A percentile compares a stretch with the other conserved stretches of the same genome.
Conservation (phyloP, 1,140 invertebrate species). For the Psix sp. region DNA sequence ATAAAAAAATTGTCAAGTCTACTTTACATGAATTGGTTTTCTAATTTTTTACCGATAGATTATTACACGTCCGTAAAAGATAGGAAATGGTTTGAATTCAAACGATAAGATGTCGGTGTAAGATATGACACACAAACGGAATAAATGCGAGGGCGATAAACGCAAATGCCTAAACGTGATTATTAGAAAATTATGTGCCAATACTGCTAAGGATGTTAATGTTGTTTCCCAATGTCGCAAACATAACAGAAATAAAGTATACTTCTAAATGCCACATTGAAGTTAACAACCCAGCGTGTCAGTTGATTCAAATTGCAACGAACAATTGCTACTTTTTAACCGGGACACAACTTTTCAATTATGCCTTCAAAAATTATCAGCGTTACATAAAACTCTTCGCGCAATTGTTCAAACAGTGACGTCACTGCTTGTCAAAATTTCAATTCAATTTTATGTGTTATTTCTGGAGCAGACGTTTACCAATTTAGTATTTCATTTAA, state of each 20-base stretch:
- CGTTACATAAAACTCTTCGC: slow-evolving; percentile 13
- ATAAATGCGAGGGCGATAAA: slow-evolving; percentile 56
- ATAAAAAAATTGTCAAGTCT: too few species aligned
- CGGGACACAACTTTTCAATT: slow-evolving; percentile 10
- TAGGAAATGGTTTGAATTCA: slow-evolving; percentile 34
- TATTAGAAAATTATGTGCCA: slow-evolving; percentile 59
- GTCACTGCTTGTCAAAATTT: slow-evolving; percentile 6
- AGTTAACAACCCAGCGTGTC: slow-evolving; percentile 14
- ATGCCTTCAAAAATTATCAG: slow-evolving; percentile 4
- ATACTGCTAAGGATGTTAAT: slow-evolving; percentile 47
- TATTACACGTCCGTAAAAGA: slow-evolving; percentile 18
- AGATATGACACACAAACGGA: slow-evolving; percentile 31
- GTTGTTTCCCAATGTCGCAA: slow-evolving; percentile 45
- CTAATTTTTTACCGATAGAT: slow-evolving; percentile 2
- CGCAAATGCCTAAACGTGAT: slow-evolving; percentile 47
- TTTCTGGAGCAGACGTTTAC: too few species aligned
- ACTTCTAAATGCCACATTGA: slow-evolving; percentile 35
- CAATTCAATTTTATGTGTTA: too few species aligned
- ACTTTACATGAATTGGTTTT: too few species aligned
- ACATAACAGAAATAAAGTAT: slow-evolving; percentile 33
- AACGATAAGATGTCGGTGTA: slow-evolving; percentile 49
- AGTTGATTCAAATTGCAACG: too few species aligned
- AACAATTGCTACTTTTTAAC: slow-evolving; percentile 1
- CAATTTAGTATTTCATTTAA: too few species aligned
- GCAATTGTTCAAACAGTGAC: slow-evolving; percentile 28